A percentile compares a stretch with the other conserved stretches of the same genome.
phyloP scores from a whole-genome alignment of 2,113 vertebrate genomes.

The Elgaria multicarinata region DNA sequence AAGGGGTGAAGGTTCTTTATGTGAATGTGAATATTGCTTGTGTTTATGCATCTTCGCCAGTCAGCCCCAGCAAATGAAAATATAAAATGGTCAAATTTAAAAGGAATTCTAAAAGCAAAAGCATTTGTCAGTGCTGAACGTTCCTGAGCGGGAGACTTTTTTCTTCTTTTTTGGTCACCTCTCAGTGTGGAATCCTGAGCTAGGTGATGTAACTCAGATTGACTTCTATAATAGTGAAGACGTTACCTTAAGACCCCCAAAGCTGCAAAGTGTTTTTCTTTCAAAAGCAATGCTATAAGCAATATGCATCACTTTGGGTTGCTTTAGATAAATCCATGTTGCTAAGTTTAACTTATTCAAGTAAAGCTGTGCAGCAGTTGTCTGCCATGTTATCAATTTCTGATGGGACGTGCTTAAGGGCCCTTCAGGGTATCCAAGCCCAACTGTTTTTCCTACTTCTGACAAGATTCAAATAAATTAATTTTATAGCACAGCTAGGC shows the following conservation, averaged over 20 bases:
- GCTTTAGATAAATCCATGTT: neutral
- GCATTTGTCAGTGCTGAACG: constrained; percentile 38
- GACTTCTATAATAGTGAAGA: neutral
- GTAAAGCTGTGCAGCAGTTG: constrained; percentile 40
- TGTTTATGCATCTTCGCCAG: neutral
- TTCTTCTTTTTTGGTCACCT: constrained; percentile 58
- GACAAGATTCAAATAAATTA: constrained; percentile 27
- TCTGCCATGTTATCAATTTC: constrained; percentile 22
- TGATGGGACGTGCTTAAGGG: constrained; percentile 2
- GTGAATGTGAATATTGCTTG: neutral
- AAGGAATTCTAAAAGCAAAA: constrained; percentile 64
- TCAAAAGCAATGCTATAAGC: neutral
- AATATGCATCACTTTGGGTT: neutral
- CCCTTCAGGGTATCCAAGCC: neutral
- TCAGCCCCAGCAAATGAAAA: neutral
- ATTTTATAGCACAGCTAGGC: constrained; percentile 48
- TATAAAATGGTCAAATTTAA: constrained; percentile 42
- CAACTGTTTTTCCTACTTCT: neutral
- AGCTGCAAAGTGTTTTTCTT: constrained; percentile 39
- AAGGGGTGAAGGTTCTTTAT: neutral
- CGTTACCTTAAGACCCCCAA: constrained; percentile 47
- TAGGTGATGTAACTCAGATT: neutral
- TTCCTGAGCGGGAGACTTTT: constrained; percentile 38
- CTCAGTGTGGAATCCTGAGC: constrained; percentile 32
- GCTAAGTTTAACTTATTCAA: neutral